Base-by-base conservation (phyloP, 2,113 vertebrate species). In the Xerus inauris region DNA sequence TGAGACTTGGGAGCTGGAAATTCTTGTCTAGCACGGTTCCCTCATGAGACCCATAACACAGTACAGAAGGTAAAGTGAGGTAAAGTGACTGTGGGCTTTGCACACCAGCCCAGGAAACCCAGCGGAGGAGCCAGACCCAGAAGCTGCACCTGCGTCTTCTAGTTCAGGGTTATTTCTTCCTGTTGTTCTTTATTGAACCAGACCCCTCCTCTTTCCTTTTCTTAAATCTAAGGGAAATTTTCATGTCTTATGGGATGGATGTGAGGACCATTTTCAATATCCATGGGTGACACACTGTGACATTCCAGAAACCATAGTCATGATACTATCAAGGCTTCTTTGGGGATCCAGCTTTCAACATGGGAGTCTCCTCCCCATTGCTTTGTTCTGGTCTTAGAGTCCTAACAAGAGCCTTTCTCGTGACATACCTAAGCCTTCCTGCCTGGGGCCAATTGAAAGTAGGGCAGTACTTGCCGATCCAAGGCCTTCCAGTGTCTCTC, bases 341-440 rank as follows among this genome's bases (percentile, higher is more conserved):
- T 84, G 87, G 92, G 86, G 91, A 95, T 93, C 83, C 14, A 30
- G 35, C 89, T 82, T 92, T 87, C 59, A 42, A 67, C 76, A 72
- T 35, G 81, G 54, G 69, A 95, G 81, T 89, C 76, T 85, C 81
- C 87, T 80, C 83, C 87, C 86, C 49, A 16, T 1, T 1, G 64
- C 73, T 87, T 95, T 96, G 90, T 88, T 94, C 93, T 92, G 30
- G n/a, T 95, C 90, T 97, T 73, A 51, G 84, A 81, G 94, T 22
- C 11, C 76, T 75, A 65, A 88, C 62, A 83, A 54, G 94, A 94
- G 67, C 81, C 81, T 94, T 85, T 81, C 94, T 97, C 5, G 1
- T 82, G 95, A 95, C 90, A 76, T 40, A 76, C 40, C 90, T 94
- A 86, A 97, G 96, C 88, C 94, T 97, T 97, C 92, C 95, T 96